Evolutionary conservation across 37 sponge, comb jelly and placozoan species (phyloP).

Genomic region (Amphimedon queenslandica): DNA sequence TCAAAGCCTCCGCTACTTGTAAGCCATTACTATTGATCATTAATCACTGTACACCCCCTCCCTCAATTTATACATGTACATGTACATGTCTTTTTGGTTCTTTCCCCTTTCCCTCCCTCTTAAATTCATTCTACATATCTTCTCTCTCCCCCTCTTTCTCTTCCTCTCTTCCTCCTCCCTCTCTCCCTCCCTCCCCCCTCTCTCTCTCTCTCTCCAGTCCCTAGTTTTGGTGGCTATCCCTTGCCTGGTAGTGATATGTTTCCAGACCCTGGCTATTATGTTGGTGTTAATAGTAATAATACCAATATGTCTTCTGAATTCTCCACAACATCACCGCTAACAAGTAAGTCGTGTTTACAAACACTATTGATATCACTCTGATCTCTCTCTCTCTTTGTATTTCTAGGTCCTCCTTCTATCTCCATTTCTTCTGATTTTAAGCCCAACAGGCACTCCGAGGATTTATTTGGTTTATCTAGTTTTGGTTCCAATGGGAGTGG

Average conservation of each 20-base stretch:
- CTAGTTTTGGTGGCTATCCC: not conserved
- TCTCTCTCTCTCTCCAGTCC: not conserved
- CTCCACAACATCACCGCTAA: not conserved
- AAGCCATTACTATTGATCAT: not conserved
- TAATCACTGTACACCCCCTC: not conserved
- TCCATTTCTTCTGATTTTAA: conserved; percentile 25
- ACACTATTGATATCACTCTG: too few relatives aligned
- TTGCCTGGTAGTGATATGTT: not conserved
- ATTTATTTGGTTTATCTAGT: not conserved
- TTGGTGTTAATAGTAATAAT: too few relatives aligned
- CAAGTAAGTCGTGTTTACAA: not conserved
- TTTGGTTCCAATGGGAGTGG: not conserved
- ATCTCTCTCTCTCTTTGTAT: too few relatives aligned
- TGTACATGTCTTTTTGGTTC: too few relatives aligned
- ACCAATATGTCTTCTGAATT: not conserved
- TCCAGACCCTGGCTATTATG: not conserved
- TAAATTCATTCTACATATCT: too few relatives aligned
- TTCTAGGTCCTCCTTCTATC: conserved; percentile 8
- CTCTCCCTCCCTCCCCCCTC: not conserved
- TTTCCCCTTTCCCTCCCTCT: too few relatives aligned
- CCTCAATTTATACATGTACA: not conserved
- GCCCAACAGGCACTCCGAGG: conserved; percentile 26
- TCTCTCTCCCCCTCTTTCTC: too few relatives aligned
- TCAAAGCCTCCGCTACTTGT: conserved; percentile 10
- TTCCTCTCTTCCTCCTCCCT: too few relatives aligned